Evolutionary conservation across 1,140 invertebrate genomes (phyloP).

Genomic region (Meloidogyne hapla): DNA sequence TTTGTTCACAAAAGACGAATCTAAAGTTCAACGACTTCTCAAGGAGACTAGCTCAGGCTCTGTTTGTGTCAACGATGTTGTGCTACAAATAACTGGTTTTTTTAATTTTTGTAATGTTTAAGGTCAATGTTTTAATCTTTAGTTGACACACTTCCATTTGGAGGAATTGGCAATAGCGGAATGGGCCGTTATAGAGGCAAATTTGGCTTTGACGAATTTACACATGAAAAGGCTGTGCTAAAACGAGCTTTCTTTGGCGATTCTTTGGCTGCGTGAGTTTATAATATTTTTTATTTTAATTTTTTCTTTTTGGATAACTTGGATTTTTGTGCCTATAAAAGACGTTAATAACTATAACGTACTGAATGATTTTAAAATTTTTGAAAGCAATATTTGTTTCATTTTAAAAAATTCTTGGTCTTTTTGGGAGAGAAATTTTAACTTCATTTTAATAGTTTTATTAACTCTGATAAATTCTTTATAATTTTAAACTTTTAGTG

Average conservation of each 20-base stretch:
- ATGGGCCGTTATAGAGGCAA: constrained; percentile 90
- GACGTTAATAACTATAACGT: too few relatives aligned
- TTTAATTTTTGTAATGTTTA: background rate
- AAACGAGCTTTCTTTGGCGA: constrained; percentile 55
- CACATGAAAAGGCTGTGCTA: constrained; percentile 82
- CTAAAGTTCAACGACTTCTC: constrained; percentile 24
- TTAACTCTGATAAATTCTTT: too few relatives aligned
- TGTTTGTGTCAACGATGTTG: constrained; percentile 41
- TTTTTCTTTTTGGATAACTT: too few relatives aligned
- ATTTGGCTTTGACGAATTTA: constrained; percentile 84
- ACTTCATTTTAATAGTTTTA: too few relatives aligned
- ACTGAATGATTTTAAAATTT: too few relatives aligned
- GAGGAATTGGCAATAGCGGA: constrained; percentile 79
- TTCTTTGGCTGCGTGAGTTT: constrained; percentile 37
- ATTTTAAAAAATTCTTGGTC: too few relatives aligned
- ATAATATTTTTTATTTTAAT: constrained; percentile 1
- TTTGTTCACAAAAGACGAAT: constrained; percentile 38
- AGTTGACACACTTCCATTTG: constrained; percentile 69
- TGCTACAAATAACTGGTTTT: constrained; percentile 38
- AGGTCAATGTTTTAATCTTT: constrained; percentile 28
- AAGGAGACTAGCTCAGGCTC: constrained; percentile 35
- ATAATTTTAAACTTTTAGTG: constrained; percentile 30
- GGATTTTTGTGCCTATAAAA: too few relatives aligned
- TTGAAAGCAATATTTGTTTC: background rate
- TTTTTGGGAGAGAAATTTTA: too few relatives aligned